A percentile compares a stretch with the other conserved stretches of the same genome.
phyloP scores from a whole-genome alignment of 2,888 invertebrate species.

The Pammene aurita region DNA sequence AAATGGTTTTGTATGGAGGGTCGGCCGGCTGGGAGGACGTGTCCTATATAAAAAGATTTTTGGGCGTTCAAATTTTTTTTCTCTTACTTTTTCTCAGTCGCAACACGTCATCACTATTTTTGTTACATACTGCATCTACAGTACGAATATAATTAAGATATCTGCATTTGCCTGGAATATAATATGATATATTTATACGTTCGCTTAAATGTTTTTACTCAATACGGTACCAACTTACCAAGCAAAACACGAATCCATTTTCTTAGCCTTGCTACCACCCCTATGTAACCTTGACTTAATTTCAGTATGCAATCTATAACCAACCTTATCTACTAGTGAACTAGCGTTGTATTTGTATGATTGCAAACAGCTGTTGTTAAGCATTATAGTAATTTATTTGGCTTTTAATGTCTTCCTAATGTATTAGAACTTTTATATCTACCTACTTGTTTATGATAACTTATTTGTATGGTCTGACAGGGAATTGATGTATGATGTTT shows the following conservation, averaged over 20 bases:
- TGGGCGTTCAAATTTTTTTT: too few species aligned
- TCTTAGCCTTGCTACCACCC: slow-evolving; percentile 23
- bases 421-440: not conserved
- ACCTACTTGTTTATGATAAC: not conserved
- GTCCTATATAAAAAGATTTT: too few species aligned
- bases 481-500: not conserved
- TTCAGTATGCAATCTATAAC: not conserved
- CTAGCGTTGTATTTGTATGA: slow-evolving; percentile 3
- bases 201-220: slow-evolving; percentile 4
- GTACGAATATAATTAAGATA: too few species aligned
- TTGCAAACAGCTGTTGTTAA: slow-evolving; percentile 9
- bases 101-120: too few species aligned
- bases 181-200: not conserved
- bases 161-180: too few species aligned
- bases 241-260: slow-evolving; percentile 24
- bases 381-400: slow-evolving; percentile 30
- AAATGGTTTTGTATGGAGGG: too few species aligned
- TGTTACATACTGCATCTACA: too few species aligned
- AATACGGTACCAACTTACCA: slow-evolving; percentile 14
- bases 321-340: slow-evolving; percentile 4
- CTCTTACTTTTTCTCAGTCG: too few species aligned
- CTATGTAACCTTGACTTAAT: slow-evolving; percentile 19
- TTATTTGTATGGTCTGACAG: slow-evolving; percentile 1
- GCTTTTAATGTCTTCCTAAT: slow-evolving; percentile 32
- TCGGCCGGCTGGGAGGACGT: too few species aligned